A percentile compares a stretch with the other conserved stretches of the same genome.
These are phyloP conservation scores for Spilogale gracilis DNA, from an alignment of 2,113 vertebrate genomes.

Conservation along the genomic window DNA sequence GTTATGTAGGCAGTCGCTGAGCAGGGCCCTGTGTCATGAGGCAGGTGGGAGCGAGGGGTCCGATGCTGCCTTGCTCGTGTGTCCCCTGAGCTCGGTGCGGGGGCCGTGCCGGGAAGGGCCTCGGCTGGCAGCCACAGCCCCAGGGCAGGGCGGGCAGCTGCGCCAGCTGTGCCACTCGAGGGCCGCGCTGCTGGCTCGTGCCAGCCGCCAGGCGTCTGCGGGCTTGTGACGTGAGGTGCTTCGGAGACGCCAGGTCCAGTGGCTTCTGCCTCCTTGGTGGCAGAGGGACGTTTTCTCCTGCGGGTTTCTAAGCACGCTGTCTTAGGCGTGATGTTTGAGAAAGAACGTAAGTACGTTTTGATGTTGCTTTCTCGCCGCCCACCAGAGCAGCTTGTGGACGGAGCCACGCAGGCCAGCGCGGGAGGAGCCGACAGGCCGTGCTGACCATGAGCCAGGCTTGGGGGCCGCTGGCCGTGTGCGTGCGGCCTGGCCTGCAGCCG, in stretches of 20 bases:
- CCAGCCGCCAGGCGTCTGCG: neutral
- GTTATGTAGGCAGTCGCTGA: accelerated
- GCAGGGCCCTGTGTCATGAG: neutral
- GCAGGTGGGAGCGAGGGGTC: accelerated
- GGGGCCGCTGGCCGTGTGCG: no score
- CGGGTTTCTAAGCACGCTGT: no score
- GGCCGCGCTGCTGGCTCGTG: neutral
- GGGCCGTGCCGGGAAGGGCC: neutral
- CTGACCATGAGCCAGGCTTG: neutral
- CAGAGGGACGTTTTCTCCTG: accelerated
- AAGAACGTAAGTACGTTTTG: accelerated
- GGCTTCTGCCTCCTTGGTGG: no score
- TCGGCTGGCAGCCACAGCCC: accelerated
- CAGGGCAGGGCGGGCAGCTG: neutral
- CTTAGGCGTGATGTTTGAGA: accelerated
- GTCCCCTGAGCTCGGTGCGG: neutral
- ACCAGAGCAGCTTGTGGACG: accelerated
- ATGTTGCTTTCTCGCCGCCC: accelerated
- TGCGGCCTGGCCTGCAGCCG: accelerated
- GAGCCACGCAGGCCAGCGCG: accelerated
- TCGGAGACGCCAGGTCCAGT: accelerated
- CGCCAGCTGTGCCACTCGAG: no score
- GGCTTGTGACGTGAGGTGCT: accelerated
- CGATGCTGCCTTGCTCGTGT: neutral
- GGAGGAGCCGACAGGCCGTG: neutral